These are phyloP conservation scores for Ancistrus triradiatus DNA, from an alignment of 2,113 vertebrate genomes.

Conservation along the genomic window DNA sequence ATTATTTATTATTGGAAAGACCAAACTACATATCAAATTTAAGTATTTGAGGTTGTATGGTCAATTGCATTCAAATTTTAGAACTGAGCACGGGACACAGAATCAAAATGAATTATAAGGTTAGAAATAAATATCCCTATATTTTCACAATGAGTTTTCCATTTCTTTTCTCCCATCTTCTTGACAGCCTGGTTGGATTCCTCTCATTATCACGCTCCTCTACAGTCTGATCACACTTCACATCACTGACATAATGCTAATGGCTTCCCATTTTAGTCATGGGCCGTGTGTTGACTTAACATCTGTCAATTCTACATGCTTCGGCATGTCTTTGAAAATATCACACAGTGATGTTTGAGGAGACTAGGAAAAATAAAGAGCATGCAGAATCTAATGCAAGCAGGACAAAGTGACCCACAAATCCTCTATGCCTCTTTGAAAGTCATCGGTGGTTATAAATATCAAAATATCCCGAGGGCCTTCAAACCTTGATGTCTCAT, in stretches of 20 bases:
- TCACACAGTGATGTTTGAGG: not conserved
- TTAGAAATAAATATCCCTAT: not conserved
- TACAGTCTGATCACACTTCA: constrained; percentile 28
- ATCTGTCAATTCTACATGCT: constrained; percentile 33
- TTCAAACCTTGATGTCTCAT: not conserved
- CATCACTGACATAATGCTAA: constrained; percentile 23
- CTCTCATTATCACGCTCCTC: constrained; percentile 17
- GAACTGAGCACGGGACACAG: no score
- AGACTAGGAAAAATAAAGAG: not conserved
- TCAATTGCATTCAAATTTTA: no score
- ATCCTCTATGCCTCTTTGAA: constrained; percentile 24
- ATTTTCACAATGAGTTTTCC: not conserved
- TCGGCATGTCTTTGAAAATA: constrained; percentile 28
- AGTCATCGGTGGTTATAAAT: constrained; percentile 25
- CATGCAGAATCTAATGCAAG: constrained; percentile 9
- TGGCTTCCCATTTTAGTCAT: constrained; percentile 20
- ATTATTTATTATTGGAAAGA: no score
- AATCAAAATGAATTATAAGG: not conserved
- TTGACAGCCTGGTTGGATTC: constrained; percentile 6
- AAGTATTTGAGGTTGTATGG: no score
- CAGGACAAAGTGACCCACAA: constrained; percentile 4
- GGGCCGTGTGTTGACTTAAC: constrained; percentile 27
- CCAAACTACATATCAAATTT: no score
- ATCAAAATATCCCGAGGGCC: constrained; percentile 22
- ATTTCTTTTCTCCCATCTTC: not conserved